Evolutionary conservation across 2,113 vertebrate species (phyloP), one percentile per base, ranked within the genome.

Genomic region (Tychaedon coryphoeus): DNA sequence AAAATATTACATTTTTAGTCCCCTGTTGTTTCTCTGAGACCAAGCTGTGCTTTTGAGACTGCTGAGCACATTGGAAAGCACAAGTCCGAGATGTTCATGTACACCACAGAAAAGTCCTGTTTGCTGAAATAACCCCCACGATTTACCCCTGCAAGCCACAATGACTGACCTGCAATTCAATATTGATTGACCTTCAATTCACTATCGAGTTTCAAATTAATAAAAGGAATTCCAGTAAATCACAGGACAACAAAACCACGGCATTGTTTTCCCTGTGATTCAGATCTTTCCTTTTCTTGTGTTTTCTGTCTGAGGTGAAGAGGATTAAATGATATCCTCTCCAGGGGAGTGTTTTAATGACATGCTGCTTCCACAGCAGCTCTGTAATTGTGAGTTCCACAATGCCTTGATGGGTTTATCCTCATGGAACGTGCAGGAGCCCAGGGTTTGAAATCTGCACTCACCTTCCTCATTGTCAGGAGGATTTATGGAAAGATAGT

Each of bases 1-100:
- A 95, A 96, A 93, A 86, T 26, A 88, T 45, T 43, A 22, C 66
- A 66, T n/a, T 93, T 94, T 92, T 47, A 87, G 77, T 89, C 62
- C 54, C 61, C 74, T 15, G 17, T 51, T 79, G 62, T 84, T 72
- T 36, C 71, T 67, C 85, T 70, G 77, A 62, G 88, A 42, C 77
- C 45, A 73, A 2, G 5, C 43, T 57, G 43, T 54, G 84, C 58
- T 79, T 94, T 79, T 73, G 71, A 82, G 77, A 25, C 43, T 28
- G 57, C 20, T 33, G 69, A 87, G 34, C 54, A 73, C 26, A 31
- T 14, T 57, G 72, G 64, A 71, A 96, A 86, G 19, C 17, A 13
- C 12, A 70, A 76, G 38, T 66, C 50, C 2, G 0, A 65, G 80
- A 84, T 28, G 6, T 65, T 69, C 8, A 0, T 1, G 10, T 6